Evolutionary conservation across 2,113 vertebrate genomes (phyloP).

Genomic region (Carlito syrichta): DNA sequence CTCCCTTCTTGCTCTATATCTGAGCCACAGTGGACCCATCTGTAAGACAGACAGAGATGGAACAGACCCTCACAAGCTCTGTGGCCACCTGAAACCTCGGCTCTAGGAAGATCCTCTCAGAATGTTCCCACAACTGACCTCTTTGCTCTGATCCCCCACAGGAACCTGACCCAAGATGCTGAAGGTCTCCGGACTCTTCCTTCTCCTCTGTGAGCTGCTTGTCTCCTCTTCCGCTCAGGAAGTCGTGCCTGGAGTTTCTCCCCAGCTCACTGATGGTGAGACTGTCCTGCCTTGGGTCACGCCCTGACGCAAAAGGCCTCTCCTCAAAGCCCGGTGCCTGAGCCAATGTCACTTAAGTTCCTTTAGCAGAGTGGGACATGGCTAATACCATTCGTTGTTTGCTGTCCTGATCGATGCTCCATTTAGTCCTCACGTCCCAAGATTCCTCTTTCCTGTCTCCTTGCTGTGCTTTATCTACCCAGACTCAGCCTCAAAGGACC

Average conservation of each 20-base stretch:
- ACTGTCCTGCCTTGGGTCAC: neutral
- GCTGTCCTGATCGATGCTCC: neutral
- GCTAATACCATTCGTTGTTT: neutral
- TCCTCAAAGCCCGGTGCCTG: neutral
- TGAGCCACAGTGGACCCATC: neutral
- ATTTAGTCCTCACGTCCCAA: neutral
- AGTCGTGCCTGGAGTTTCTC: fast-evolving
- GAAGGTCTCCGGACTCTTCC: neutral
- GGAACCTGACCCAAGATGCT: neutral
- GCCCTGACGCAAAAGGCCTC: neutral
- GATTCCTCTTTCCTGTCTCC: neutral
- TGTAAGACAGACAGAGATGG: neutral
- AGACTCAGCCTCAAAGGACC: neutral
- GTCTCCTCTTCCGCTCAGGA: neutral
- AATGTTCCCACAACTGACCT: neutral
- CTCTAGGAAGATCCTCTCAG: neutral
- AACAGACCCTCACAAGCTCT: neutral
- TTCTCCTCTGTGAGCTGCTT: neutral
- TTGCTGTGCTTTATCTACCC: neutral
- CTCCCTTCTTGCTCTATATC: neutral
- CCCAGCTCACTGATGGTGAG: neutral
- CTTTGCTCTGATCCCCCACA: neutral
- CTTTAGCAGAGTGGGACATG: neutral
- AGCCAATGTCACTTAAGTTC: neutral
- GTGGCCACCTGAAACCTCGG: neutral